A percentile compares a stretch with the other conserved stretches of the same genome.
Evolutionary conservation across 2,113 vertebrate genomes (phyloP).

Genomic region (Colaptes auratus): DNA sequence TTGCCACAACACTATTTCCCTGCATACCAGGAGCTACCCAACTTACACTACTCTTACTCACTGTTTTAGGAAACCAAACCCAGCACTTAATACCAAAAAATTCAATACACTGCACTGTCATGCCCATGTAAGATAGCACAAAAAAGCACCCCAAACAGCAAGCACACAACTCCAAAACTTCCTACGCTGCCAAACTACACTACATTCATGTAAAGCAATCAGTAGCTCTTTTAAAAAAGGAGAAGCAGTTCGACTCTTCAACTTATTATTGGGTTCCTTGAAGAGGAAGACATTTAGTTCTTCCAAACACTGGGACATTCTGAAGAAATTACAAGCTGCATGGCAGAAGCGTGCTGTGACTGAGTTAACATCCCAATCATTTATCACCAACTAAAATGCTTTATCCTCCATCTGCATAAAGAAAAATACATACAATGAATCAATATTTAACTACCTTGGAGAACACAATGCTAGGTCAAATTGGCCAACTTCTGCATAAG

Average conservation of each 20-base stretch:
- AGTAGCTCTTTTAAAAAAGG: background rate
- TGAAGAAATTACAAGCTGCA: background rate
- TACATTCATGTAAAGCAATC: background rate
- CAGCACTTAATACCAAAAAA: slow-evolving; percentile 55
- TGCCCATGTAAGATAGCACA: background rate
- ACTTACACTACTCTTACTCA: slow-evolving; percentile 21
- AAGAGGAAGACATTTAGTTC: background rate
- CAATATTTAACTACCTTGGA: background rate
- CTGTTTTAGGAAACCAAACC: slow-evolving; percentile 58
- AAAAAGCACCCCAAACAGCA: background rate
- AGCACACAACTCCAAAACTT: background rate
- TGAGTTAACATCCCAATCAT: background rate
- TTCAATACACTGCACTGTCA: slow-evolving; percentile 2
- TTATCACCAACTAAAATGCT: background rate
- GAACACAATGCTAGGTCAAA: background rate
- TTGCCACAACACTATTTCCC: slow-evolving; percentile 34
- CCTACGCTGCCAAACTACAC: background rate
- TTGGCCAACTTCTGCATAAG: background rate
- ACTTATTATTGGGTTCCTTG: background rate
- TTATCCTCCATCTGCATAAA: background rate
- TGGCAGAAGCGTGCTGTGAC: background rate
- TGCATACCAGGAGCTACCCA: slow-evolving; percentile 42
- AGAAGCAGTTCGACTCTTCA: background rate
- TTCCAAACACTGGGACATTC: background rate
- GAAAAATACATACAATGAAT: background rate